These are phyloP conservation scores for Plemyria rubiginata DNA, from an alignment of 2,888 invertebrate species.

Conservation along the genomic window DNA sequence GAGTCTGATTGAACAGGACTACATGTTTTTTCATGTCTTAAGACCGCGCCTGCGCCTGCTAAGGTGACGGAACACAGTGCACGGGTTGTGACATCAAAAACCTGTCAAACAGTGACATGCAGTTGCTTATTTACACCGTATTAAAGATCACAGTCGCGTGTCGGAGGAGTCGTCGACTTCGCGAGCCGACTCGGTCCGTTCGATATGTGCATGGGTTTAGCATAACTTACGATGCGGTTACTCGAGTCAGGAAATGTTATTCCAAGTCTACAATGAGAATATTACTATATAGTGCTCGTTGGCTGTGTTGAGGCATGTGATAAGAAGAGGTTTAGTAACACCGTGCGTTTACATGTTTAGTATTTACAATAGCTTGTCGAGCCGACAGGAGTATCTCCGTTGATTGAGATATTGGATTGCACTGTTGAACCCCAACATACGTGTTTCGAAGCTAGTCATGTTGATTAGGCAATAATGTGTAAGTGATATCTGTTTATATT, in stretches of 20 bases:
- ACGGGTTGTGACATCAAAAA: constrained; percentile 82
- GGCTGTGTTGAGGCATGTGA: constrained; percentile 84
- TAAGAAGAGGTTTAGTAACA: constrained; percentile 84
- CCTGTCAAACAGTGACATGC: constrained; percentile 84
- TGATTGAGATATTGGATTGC: constrained; percentile 59
- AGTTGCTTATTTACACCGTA: constrained; percentile 82
- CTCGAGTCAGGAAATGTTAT: constrained; percentile 82
- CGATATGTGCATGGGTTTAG: constrained; percentile 83
- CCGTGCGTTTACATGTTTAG: constrained; percentile 80
- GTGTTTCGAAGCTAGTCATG: constrained; percentile 73
- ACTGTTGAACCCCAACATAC: constrained; percentile 59
- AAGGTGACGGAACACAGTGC: constrained; percentile 83
- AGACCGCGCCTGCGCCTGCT: constrained; percentile 77
- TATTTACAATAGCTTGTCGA: constrained; percentile 78
- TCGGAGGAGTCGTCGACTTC: constrained; percentile 58
- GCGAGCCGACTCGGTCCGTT: constrained; percentile 68
- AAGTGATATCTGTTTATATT: constrained; percentile 55
- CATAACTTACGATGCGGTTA: constrained; percentile 84
- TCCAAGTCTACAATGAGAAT: constrained; percentile 82
- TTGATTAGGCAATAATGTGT: constrained; percentile 67
- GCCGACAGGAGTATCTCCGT: constrained; percentile 61
- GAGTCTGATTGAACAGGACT: constrained; percentile 36
- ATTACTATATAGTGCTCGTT: constrained; percentile 83
- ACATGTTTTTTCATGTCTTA: constrained; percentile 42
- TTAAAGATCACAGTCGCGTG: constrained; percentile 58